These are phyloP conservation scores for Turdus rufiventris DNA, from an alignment of 2,113 vertebrate genomes.

Conservation along the genomic window DNA sequence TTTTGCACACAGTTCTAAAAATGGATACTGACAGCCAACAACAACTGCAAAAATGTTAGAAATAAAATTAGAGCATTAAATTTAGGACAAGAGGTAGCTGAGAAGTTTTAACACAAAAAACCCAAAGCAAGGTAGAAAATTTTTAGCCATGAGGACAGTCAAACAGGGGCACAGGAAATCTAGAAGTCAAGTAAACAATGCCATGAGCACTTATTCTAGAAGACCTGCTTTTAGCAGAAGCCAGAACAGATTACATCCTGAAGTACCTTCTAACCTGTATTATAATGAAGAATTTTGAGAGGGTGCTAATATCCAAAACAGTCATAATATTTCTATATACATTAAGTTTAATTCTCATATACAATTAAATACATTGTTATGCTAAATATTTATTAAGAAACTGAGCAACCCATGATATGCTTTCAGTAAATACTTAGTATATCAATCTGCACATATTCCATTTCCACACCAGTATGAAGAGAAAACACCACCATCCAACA, in stretches of 20 bases:
- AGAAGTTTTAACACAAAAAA: background rate
- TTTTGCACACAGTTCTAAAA: background rate
- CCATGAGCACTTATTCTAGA: background rate
- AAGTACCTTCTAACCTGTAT: background rate
- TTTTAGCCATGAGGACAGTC: background rate
- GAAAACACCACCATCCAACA: accelerated
- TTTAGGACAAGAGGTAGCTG: background rate
- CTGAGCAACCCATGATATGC: background rate
- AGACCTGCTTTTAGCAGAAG: background rate
- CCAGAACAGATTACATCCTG: background rate
- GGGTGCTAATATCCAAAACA: background rate
- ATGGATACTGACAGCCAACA: accelerated
- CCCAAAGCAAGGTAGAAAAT: background rate
- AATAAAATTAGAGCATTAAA: background rate
- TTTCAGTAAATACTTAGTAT: background rate
- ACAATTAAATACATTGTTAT: background rate
- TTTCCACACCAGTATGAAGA: background rate
- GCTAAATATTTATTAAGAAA: background rate
- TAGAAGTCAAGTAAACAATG: background rate
- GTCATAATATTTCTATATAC: background rate
- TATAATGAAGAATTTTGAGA: background rate
- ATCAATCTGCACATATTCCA: background rate
- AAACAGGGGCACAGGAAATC: background rate
- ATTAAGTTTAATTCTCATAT: background rate
- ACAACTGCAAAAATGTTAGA: background rate